Conservation (phyloP, 2,797 vertebrate species). For the Synanceia verrucosa region DNA sequence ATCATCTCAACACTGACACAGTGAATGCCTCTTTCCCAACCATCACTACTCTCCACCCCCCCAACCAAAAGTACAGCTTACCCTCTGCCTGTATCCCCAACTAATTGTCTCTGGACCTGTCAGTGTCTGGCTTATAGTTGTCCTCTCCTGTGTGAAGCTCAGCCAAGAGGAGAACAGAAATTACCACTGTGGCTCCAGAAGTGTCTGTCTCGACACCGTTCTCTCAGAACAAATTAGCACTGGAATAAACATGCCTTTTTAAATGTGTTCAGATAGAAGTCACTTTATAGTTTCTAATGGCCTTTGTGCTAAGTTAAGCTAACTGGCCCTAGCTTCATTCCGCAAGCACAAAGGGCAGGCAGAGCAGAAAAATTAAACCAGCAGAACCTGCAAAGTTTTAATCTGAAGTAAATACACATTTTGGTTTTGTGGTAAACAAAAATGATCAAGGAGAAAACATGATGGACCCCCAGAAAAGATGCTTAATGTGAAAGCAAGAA, state of each 20-base stretch:
- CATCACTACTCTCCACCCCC: neutral
- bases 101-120: conserved; percentile 63
- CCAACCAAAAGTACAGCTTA: conserved; percentile 45
- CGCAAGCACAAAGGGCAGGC: neutral
- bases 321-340: neutral
- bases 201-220: neutral
- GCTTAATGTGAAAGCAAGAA: too few relatives aligned
- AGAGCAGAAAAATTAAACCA: too few relatives aligned
- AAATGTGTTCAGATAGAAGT: neutral
- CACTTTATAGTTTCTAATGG: neutral
- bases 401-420: too few relatives aligned
- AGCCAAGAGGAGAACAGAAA: conserved; percentile 47
- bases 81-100: conserved; percentile 2
- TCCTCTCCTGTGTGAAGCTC: conserved; percentile 25
- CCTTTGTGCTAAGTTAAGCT: neutral
- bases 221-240: conserved; percentile 1
- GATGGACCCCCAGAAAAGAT: too few relatives aligned
- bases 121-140: conserved; percentile 30
- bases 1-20: conserved; percentile 11
- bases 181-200: conserved; percentile 31
- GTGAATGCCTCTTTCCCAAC: neutral
- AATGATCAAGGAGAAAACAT: too few relatives aligned
- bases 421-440: too few relatives aligned
- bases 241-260: neutral
- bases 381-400: too few relatives aligned